Conservation (phyloP, 2,797 vertebrate species). For the Merluccius polli region DNA sequence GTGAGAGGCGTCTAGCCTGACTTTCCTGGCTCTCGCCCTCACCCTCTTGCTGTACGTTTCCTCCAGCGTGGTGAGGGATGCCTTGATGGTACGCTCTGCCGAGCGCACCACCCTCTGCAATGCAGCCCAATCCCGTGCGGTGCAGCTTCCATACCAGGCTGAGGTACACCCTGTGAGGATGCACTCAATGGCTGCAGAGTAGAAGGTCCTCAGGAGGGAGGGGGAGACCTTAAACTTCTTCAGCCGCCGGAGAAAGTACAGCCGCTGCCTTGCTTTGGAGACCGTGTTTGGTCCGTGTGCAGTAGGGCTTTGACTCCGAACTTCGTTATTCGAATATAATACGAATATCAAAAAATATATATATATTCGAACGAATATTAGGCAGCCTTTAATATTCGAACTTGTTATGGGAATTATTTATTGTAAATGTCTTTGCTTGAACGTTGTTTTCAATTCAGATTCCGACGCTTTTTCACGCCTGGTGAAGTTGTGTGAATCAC, state of each 20-base stretch:
- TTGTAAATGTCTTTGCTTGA: no score
- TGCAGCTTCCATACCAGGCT: neutral
- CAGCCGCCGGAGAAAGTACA: neutral
- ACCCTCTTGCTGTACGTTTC: neutral
- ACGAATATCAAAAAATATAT: no score
- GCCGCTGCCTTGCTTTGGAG: neutral
- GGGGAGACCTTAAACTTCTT: neutral
- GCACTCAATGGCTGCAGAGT: neutral
- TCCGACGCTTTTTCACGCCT: no score
- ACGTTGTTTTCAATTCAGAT: no score
- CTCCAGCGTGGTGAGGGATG: neutral
- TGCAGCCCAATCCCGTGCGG: neutral
- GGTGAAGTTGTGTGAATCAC: no score
- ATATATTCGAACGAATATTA: no score
- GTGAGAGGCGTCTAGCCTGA: neutral
- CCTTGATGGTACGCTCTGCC: neutral
- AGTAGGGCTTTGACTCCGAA: no score
- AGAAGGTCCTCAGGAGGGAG: slow-evolving; percentile 1
- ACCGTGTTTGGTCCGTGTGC: no score
- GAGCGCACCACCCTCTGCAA: neutral
- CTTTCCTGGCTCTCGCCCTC: neutral
- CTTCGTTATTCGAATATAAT: no score
- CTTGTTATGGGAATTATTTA: no score
- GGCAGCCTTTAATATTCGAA: no score
- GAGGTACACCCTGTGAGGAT: neutral